phyloP scores from a whole-genome alignment of 2,797 vertebrate genomes.

The Antrozous pallidus region DNA sequence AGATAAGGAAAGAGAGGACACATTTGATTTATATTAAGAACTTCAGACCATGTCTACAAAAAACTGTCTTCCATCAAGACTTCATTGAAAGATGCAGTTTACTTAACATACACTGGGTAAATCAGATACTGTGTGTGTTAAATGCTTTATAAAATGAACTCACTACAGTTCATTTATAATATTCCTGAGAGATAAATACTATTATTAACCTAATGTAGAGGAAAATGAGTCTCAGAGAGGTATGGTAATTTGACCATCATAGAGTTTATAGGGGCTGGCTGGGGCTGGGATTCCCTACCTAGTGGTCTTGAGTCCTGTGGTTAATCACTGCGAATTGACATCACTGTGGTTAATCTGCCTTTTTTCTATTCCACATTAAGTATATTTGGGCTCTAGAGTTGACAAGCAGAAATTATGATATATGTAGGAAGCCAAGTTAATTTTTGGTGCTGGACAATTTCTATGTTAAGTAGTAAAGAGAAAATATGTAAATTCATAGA shows the following conservation, averaged over 20 bases:
- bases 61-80: background rate
- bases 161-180: conserved; percentile 22
- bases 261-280: background rate
- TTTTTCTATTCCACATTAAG: background rate
- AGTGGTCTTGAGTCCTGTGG: background rate
- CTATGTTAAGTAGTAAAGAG: background rate
- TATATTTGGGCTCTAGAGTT: background rate
- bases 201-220: background rate
- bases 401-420: conserved; percentile 5
- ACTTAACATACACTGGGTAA: background rate
- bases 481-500: conserved; percentile 4
- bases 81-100: background rate
- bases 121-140: background rate
- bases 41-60: background rate
- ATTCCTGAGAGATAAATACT: background rate
- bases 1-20: conserved; percentile 2
- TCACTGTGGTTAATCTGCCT: background rate
- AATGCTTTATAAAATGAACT: conserved; percentile 8
- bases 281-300: background rate
- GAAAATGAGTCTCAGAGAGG: background rate
- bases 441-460: conserved; percentile 9
- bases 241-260: background rate
- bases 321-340: conserved; percentile 9
- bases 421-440: conserved; percentile 1
- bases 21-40: background rate